These are phyloP conservation scores for Drosophila barbarae DNA, from an alignment of 2,888 invertebrate genomes.

Conservation along the genomic window DNA sequence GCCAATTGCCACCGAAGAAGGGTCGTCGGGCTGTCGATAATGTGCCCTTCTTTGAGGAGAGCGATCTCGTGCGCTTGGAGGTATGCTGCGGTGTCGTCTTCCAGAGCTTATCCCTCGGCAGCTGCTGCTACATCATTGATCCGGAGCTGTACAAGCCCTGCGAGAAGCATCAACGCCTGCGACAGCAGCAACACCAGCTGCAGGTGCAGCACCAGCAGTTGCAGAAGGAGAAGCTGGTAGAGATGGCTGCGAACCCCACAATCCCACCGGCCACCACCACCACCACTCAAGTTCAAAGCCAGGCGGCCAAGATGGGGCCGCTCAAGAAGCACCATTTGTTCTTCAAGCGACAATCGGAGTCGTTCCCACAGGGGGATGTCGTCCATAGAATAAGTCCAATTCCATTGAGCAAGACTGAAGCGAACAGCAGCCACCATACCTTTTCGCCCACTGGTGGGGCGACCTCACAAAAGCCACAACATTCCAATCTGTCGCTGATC, in stretches of 20 bases:
- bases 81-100: constrained; percentile 77
- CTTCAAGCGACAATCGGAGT: constrained; percentile 78
- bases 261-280: background rate
- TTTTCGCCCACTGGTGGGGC: constrained; percentile 2
- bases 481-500: constrained; percentile 58
- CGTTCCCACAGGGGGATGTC: constrained; percentile 74
- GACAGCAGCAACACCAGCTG: constrained; percentile 24
- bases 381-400: constrained; percentile 72
- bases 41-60: constrained; percentile 75
- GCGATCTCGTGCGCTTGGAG: constrained; percentile 71
- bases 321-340: constrained; percentile 80
- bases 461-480: constrained; percentile 47
- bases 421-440: constrained; percentile 4
- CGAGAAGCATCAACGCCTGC: constrained; percentile 64
- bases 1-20: constrained; percentile 72
- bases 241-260: background rate
- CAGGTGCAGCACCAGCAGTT: constrained; percentile 27
- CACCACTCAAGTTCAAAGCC: constrained; percentile 9
- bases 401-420: constrained; percentile 75
- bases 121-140: constrained; percentile 74
- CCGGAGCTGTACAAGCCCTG: constrained; percentile 74
- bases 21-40: constrained; percentile 66
- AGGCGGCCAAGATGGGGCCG: constrained; percentile 58
- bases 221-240: background rate
- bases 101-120: constrained; percentile 57